Conservation (phyloP, 2,888 invertebrate species). For the Sinopyrophorus schimmeli region DNA sequence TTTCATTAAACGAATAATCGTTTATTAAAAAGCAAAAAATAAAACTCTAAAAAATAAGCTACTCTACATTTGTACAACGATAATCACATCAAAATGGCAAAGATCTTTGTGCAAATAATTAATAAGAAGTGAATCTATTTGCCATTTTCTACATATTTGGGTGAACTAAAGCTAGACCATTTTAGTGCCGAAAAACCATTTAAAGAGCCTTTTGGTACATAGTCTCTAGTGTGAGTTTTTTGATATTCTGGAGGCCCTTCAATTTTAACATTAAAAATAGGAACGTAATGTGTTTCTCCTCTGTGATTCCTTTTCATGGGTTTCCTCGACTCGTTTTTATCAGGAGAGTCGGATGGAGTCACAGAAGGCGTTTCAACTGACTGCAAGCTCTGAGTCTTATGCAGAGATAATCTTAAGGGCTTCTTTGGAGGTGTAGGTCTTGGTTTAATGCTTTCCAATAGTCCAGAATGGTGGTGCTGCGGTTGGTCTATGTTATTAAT, state of each 20-base stretch:
- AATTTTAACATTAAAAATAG: constrained; percentile 21
- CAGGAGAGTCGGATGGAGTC: constrained; percentile 39
- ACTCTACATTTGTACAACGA: constrained; percentile 12
- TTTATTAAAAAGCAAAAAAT: too few species aligned
- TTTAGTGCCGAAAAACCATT: constrained; percentile 28
- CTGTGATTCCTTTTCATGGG: constrained; percentile 65
- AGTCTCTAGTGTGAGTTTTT: constrained; percentile 17
- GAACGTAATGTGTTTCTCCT: constrained; percentile 53
- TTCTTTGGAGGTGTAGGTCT: constrained; percentile 85
- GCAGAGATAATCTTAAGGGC: constrained; percentile 78
- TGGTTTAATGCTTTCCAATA: constrained; percentile 56
- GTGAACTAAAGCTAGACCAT: constrained; percentile 34
- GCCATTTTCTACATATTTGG: constrained; percentile 41
- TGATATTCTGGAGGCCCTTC: constrained; percentile 23
- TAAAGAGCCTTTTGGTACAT: constrained; percentile 15
- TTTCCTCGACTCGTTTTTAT: constrained; percentile 51
- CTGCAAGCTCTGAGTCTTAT: constrained; percentile 81
- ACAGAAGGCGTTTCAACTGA: constrained; percentile 62
- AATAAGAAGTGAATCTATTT: constrained; percentile 40
- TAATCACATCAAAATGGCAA: constrained; percentile 8
- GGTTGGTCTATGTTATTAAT: constrained; percentile 58
- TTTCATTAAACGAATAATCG: too few species aligned
- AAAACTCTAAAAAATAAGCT: too few species aligned
- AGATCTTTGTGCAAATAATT: too few species aligned
- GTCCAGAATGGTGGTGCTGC: constrained; percentile 48